Evolutionary conservation across 2,113 vertebrate genomes (phyloP).

Genomic region (Platycercus adscitus): DNA sequence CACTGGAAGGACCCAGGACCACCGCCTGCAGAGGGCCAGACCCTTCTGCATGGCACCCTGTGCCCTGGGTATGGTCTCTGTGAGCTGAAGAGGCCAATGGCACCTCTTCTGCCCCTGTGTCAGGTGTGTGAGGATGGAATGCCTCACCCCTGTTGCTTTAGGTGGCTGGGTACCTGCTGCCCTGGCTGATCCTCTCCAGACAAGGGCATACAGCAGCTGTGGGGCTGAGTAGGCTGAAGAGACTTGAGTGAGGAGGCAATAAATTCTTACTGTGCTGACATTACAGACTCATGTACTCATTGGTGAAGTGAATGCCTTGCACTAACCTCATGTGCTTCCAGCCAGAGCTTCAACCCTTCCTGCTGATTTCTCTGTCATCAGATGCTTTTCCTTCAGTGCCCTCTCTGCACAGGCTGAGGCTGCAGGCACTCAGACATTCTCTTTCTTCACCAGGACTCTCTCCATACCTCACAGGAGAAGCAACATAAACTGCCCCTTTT

Average conservation of each 20-base stretch:
- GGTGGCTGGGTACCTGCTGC: neutral
- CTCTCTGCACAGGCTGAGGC: neutral
- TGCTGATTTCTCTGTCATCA: neutral
- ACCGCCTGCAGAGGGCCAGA: neutral
- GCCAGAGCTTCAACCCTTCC: neutral
- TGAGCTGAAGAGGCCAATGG: neutral
- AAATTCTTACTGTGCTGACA: neutral
- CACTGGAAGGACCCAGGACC: neutral
- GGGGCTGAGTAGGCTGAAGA: neutral
- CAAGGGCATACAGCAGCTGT: accelerated
- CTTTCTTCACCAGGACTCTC: neutral
- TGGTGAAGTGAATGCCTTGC: neutral
- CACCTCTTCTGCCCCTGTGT: neutral
- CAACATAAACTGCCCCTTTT: neutral
- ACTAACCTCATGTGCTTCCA: slow-evolving; percentile 23
- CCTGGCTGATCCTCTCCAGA: neutral
- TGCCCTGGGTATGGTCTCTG: neutral
- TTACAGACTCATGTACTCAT: neutral
- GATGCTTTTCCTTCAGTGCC: neutral
- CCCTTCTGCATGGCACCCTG: neutral
- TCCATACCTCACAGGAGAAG: neutral
- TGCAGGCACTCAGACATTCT: neutral
- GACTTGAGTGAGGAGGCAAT: neutral
- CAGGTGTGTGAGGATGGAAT: neutral
- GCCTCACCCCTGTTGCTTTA: neutral